These are phyloP conservation scores for Ornithorhynchus anatinus DNA, from an alignment of 2,113 vertebrate species.

Conservation along the genomic window DNA sequence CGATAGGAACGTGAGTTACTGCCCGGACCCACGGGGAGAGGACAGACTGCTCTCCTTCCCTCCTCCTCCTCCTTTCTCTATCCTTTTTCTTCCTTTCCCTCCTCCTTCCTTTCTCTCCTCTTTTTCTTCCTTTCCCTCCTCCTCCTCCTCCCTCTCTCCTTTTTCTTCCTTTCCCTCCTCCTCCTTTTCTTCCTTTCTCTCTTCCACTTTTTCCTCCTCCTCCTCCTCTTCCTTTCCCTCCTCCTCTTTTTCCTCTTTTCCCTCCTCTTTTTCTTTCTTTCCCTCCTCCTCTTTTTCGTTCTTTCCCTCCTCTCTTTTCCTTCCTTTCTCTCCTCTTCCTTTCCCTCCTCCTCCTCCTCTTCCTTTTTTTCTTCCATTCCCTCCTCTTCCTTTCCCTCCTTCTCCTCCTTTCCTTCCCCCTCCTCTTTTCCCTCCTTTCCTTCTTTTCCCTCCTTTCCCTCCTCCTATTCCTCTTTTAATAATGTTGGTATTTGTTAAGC, in stretches of 20 bases:
- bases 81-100: too few species aligned
- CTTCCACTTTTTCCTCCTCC: too few species aligned
- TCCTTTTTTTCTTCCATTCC: background rate
- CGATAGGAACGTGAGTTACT: slow-evolving; percentile 82
- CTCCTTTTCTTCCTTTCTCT: too few species aligned
- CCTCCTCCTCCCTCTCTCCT: background rate
- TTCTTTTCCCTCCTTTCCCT: background rate
- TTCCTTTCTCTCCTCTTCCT: background rate
- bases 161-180: background rate
- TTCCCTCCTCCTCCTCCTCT: background rate
- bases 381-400: background rate
- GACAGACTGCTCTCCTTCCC: too few species aligned
- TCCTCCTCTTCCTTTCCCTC: fast-evolving
- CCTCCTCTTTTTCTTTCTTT: background rate
- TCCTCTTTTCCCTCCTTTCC: fast-evolving
- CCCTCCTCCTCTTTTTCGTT: background rate
- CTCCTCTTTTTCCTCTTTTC: background rate
- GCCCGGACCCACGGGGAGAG: too few species aligned
- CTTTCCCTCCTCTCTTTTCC: background rate
- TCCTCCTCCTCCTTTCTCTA: too few species aligned
- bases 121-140: background rate
- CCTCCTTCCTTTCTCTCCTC: background rate
- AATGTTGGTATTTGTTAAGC: too few species aligned
- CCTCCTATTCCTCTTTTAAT: too few species aligned
- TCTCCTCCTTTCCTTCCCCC: fast-evolving